These are phyloP conservation scores for Protobothrops mucrosquamatus DNA, from an alignment of 2,113 vertebrate species.

Conservation along the genomic window DNA sequence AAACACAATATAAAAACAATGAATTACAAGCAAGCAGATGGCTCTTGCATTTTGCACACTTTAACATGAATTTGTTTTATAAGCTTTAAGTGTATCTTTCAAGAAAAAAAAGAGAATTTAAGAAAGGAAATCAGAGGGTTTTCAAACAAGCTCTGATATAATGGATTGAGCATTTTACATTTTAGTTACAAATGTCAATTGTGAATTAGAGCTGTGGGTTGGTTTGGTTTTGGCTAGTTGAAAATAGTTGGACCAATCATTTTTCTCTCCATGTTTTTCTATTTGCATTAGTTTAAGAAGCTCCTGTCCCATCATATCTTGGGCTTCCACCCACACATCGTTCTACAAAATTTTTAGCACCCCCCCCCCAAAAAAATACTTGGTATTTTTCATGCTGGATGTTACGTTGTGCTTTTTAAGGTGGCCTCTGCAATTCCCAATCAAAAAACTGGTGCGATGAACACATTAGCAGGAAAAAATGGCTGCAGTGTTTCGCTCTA, in stretches of 20 bases:
- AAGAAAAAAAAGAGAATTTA: not conserved
- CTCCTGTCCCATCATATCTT: not conserved
- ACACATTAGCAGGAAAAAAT: slow-evolving; percentile 61
- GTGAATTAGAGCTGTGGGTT: not conserved
- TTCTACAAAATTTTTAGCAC: not conserved
- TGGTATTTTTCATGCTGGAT: slow-evolving; percentile 55
- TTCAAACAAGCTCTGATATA: not conserved
- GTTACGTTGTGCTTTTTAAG: slow-evolving; percentile 44
- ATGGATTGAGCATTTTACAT: not conserved
- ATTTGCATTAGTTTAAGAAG: not conserved
- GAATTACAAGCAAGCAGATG: not conserved
- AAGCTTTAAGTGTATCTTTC: not conserved
- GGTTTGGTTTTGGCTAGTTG: not conserved
- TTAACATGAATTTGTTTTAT: not conserved
- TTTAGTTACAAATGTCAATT: not conserved
- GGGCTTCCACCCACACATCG: not conserved
- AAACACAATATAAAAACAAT: not conserved
- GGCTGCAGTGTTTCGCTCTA: slow-evolving; percentile 55
- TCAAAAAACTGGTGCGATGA: slow-evolving; percentile 54
- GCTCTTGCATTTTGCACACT: not conserved
- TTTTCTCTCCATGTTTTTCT: not conserved
- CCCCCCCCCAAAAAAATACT: slow-evolving; percentile 26
- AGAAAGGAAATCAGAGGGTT: not conserved
- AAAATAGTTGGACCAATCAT: not conserved
- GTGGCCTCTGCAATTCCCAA: slow-evolving; percentile 61